A percentile compares a stretch with the other conserved stretches of the same genome.
Evolutionary conservation across 2,888 invertebrate species (phyloP).

Genomic region (Malthinus flaveolus): DNA sequence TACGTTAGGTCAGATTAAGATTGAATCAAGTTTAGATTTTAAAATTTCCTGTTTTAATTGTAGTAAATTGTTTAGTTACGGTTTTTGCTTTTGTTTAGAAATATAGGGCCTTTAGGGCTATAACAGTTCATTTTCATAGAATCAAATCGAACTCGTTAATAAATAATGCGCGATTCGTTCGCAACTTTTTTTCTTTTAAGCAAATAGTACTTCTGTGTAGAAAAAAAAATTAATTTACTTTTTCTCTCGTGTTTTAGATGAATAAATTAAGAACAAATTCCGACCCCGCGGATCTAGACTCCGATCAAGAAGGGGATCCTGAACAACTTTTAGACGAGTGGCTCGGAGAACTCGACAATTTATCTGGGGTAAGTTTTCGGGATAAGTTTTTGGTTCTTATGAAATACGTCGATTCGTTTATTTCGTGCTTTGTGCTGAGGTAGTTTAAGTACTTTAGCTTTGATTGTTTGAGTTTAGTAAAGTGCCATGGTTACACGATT

Average conservation of each 20-base stretch:
- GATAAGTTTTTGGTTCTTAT: no score
- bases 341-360: conserved; percentile 75
- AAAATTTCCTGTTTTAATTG: background rate
- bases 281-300: conserved; percentile 60
- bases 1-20: conserved; percentile 19
- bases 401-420: background rate
- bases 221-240: background rate
- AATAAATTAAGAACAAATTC: conserved; percentile 54
- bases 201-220: no score
- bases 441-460: background rate
- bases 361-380: conserved; percentile 68
- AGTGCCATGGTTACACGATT: no score
- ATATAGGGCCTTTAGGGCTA: no score
- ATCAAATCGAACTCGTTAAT: no score
- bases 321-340: conserved; percentile 77
- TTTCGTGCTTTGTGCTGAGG: background rate
- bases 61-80: no score
- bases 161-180: no score
- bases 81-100: no score
- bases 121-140: no score
- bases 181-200: no score
- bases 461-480: no score
- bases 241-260: conserved; percentile 55
- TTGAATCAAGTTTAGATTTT: conserved; percentile 22
- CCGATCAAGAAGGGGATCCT: conserved; percentile 70